Conservation (phyloP, 2,113 vertebrate species). For the Forbesichthys agassizii region DNA sequence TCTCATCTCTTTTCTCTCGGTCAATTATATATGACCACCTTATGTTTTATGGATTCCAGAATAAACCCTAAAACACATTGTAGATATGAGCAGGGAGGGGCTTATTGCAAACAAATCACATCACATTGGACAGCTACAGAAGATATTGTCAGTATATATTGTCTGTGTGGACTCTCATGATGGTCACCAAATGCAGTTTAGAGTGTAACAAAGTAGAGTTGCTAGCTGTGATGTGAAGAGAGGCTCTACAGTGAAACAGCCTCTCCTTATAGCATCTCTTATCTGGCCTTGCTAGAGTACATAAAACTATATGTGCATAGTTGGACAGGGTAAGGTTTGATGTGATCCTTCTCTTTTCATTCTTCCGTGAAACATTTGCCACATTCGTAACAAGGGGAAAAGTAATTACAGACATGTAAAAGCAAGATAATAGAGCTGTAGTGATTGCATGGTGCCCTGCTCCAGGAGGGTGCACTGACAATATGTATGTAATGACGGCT, state of each 20-base stretch:
- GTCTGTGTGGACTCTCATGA: constrained; percentile 10
- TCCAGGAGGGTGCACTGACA: constrained; percentile 44
- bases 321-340: constrained; percentile 66
- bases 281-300: constrained; percentile 54
- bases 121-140: constrained; percentile 35
- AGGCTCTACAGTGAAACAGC: constrained; percentile 60
- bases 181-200: constrained; percentile 18
- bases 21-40: constrained; percentile 78
- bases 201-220: constrained; percentile 35
- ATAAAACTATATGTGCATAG: constrained; percentile 66
- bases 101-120: constrained; percentile 60
- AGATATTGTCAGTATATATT: constrained; percentile 28
- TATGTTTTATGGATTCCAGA: constrained; percentile 80
- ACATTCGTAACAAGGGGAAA: constrained; percentile 63
- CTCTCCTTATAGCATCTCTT: constrained; percentile 62
- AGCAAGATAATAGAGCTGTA: constrained; percentile 69
- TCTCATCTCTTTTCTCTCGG: constrained; percentile 69
- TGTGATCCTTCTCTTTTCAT: constrained; percentile 69
- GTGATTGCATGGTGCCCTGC: constrained; percentile 62
- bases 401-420: constrained; percentile 75
- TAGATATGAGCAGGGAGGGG: constrained; percentile 44
- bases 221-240: constrained; percentile 60
- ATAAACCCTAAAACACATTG: constrained; percentile 57
- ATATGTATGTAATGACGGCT: constrained; percentile 61
- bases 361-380: constrained; percentile 71